Conservation (phyloP, 1,140 invertebrate genomes). For the Cydia amplana region DNA sequence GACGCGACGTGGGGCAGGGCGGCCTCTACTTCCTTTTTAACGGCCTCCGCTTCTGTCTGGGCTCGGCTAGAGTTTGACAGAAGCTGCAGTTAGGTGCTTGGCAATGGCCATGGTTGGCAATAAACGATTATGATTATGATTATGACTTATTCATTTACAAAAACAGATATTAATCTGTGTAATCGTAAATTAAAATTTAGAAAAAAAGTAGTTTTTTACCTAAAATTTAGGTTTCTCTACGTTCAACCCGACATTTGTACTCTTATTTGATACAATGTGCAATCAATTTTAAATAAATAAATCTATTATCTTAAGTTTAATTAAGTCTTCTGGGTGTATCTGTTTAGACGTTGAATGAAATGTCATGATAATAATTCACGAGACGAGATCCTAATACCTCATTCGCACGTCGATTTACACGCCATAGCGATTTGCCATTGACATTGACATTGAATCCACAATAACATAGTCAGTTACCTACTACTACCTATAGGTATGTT, state of each 20-base stretch:
- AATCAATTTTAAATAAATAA: no score
- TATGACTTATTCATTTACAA: no score
- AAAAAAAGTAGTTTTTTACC: no score
- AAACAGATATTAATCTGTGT: no score
- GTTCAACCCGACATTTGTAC: no score
- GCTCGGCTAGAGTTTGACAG: conserved; percentile 46
- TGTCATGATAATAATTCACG: not conserved
- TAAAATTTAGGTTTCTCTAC: no score
- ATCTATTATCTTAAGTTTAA: no score
- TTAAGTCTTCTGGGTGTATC: no score
- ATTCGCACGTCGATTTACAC: not conserved
- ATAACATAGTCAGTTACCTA: conserved; percentile 33
- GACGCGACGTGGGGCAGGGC: conserved; percentile 47
- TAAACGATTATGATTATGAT: no score
- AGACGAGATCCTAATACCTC: not conserved
- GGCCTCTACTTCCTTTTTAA: conserved; percentile 49
- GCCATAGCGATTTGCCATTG: conserved; percentile 39
- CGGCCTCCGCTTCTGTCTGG: conserved; percentile 50
- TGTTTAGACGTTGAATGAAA: not conserved
- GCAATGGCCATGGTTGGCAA: no score
- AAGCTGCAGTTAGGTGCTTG: not conserved
- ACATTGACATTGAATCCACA: conserved; percentile 47
- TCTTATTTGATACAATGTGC: no score
- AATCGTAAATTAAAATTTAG: no score
- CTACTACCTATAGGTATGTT: not conserved